phyloP scores from a whole-genome alignment of 1,140 invertebrate species.

The Ceratoteleas bidentatus region DNA sequence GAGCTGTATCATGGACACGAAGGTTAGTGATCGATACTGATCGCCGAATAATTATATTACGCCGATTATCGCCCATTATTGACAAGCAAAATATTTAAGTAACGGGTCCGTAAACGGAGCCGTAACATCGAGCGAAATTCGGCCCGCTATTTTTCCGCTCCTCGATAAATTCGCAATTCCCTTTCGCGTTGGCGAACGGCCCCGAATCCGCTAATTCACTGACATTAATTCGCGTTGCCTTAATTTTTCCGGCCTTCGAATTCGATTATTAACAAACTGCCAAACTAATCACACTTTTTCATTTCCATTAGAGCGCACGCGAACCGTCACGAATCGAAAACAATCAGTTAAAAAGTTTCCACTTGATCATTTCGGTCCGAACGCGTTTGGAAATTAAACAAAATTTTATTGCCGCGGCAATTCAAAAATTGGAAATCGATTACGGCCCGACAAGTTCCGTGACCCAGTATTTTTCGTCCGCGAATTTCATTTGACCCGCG shows the following conservation, averaged over 20 bases:
- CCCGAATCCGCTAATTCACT: background rate
- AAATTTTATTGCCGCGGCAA: slow-evolving; percentile 7
- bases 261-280: background rate
- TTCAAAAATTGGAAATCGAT: slow-evolving; percentile 14
- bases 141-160: too few species aligned
- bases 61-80: slow-evolving; percentile 22
- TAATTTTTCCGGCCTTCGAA: background rate
- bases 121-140: too few species aligned
- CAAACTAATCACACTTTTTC: background rate
- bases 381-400: slow-evolving; percentile 8
- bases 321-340: background rate
- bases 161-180: too few species aligned
- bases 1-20: slow-evolving; percentile 66
- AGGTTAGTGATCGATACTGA: slow-evolving; percentile 69
- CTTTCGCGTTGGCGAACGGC: too few species aligned
- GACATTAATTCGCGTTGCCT: background rate
- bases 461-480: slow-evolving; percentile 17
- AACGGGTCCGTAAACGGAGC: background rate
- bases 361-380: background rate
- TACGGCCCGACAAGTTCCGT: slow-evolving; percentile 5
- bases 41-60: slow-evolving; percentile 48
- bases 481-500: slow-evolving; percentile 15
- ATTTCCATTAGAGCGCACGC: background rate
- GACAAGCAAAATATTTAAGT: slow-evolving; percentile 18
- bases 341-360: background rate